Evolutionary conservation across 2,113 vertebrate species (phyloP), one percentile per base, ranked within the genome.

Genomic region (Cnemophilus loriae): DNA sequence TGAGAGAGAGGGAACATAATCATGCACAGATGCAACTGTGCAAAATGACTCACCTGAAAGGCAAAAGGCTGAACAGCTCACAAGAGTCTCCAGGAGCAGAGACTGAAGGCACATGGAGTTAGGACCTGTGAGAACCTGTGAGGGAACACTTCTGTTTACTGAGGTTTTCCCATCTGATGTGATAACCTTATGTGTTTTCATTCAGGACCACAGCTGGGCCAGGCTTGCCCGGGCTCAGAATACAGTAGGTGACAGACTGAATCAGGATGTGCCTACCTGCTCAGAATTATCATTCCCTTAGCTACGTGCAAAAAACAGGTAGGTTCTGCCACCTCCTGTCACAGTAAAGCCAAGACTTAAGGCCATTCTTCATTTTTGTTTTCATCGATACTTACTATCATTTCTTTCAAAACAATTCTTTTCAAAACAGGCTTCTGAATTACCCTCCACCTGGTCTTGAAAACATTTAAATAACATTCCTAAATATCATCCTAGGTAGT

Each of bases 21-120:
- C 12, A 12, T 15, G 12, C 1, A 4, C 10, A 50, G 49, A 47
- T 56, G 6, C 20, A 59, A 13, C 33, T 28, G 60, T 28, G 47
- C n/a, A 74, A 55, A 74, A 49, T 44, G 1, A 47, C n/a, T 81
- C 39, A 42, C 27, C 60, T 65, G 56, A 60, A 56, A 85, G 30
- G 33, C 2, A 13, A 46, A 57, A 68, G 14, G 57, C 16, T 11
- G 3, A 65, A 44, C 19, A 50, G 28, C 24, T 61, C 56, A 42
- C n/a, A 41, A 3, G 16, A 27, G 24, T 47, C 42, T 87, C n/a
- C 10, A 52, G 30, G 23, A 73, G 20, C 41, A 78, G 41, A 75
- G 67, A 78, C 7, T 0, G 0, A n/a, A 42, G 35, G 50, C 2
- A 5, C 0, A 0, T 19, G 19, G 37, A 57, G 28, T 32, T 26